Percentiles rank a stretch among this genome's conserved stretches.
These are phyloP conservation scores for Apis mellifera DNA, from an alignment of 1,140 invertebrate genomes.

Conservation along the genomic window DNA sequence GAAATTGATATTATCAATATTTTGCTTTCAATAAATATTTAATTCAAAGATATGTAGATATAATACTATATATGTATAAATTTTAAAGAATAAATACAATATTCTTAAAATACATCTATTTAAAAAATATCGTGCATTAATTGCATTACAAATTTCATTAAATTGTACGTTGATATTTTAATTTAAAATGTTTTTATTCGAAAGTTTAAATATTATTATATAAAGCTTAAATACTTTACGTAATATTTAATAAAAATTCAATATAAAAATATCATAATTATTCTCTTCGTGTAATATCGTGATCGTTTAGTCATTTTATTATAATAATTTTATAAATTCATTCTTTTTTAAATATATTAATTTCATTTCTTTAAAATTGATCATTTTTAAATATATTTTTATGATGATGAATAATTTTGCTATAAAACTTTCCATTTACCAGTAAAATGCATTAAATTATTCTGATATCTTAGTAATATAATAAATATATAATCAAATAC, in stretches of 20 bases:
- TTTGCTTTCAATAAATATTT: conserved; percentile 12
- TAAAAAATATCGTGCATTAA: conserved; percentile 22
- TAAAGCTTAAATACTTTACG: not conserved
- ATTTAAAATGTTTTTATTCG: not conserved
- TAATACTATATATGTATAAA: conserved; percentile 1
- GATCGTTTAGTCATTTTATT: too few relatives aligned
- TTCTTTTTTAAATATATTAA: not conserved
- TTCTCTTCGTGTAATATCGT: not conserved
- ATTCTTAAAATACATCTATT: not conserved
- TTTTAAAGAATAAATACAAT: not conserved
- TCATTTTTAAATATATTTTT: not conserved
- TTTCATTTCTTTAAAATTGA: not conserved
- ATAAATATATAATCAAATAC: not conserved
- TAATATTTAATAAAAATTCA: not conserved
- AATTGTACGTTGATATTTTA: not conserved
- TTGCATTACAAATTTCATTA: conserved; percentile 9
- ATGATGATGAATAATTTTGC: not conserved
- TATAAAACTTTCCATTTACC: not conserved
- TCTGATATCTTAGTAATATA: not conserved
- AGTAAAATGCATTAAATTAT: not conserved
- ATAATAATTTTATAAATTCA: too few relatives aligned
- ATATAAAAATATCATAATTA: conserved; percentile 10
- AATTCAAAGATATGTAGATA: not conserved
- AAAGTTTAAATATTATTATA: not conserved
- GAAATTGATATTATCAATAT: not conserved